Percentiles rank a stretch among this genome's conserved stretches.
These are phyloP conservation scores for Cranoglanis bouderius DNA, from an alignment of 2,113 vertebrate species.

Conservation along the genomic window DNA sequence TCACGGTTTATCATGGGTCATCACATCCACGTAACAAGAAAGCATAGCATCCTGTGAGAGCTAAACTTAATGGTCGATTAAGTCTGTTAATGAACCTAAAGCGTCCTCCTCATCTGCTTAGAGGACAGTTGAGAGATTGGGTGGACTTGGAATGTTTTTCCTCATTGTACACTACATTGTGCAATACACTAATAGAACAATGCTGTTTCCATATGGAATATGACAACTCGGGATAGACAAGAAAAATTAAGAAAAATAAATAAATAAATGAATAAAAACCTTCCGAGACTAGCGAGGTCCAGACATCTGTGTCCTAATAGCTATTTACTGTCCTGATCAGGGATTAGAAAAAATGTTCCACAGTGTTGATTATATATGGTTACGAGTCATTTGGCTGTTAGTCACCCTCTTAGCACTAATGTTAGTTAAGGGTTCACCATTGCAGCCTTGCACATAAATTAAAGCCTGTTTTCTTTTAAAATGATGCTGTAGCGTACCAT, in stretches of 20 bases:
- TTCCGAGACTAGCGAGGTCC: neutral
- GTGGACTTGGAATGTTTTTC: neutral
- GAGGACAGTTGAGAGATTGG: neutral
- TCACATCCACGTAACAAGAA: neutral
- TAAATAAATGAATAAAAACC: neutral
- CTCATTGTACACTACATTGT: neutral
- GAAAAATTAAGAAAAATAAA: no score
- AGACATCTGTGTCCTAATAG: neutral
- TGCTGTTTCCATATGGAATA: neutral
- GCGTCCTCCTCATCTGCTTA: neutral
- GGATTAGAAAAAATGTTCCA: no score
- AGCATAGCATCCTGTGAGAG: neutral
- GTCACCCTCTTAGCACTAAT: neutral
- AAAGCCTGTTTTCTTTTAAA: neutral
- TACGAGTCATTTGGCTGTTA: neutral
- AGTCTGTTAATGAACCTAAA: neutral
- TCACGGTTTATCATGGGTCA: neutral
- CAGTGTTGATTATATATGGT: no score
- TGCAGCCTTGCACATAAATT: neutral
- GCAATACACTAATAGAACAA: neutral
- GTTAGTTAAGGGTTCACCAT: neutral
- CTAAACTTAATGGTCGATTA: neutral
- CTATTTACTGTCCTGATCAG: neutral
- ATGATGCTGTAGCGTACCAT: neutral
- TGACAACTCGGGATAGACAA: neutral